Conservation (phyloP, 2,888 invertebrate genomes). For the Malacosoma neustria region DNA sequence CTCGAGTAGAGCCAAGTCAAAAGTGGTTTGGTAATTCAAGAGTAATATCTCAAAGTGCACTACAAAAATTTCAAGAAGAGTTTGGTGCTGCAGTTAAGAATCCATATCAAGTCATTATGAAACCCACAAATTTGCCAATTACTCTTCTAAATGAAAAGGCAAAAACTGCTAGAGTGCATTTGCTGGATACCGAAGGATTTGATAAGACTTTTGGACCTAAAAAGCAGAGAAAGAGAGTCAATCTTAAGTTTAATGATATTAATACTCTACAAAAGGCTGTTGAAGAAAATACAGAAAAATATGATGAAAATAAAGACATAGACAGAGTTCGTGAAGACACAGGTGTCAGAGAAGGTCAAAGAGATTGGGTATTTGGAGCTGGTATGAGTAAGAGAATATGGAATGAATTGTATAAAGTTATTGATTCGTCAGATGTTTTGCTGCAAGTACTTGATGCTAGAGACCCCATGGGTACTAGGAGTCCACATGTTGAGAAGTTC, state of each 20-base stretch:
- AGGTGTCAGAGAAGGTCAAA: constrained; percentile 85
- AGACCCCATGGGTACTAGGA: constrained; percentile 97
- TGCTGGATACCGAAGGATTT: constrained; percentile 96
- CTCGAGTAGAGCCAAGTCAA: constrained; percentile 97
- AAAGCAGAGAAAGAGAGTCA: constrained; percentile 92
- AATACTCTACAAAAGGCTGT: constrained; percentile 84
- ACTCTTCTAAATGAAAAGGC: constrained; percentile 94
- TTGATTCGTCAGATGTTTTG: constrained; percentile 98
- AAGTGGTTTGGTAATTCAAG: constrained; percentile 99
- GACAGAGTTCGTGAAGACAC: constrained; percentile 89
- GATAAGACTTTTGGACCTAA: constrained; percentile 97
- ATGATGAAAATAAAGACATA: constrained; percentile 87
- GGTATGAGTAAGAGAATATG: constrained; percentile 98
- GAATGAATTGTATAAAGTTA: constrained; percentile 99
- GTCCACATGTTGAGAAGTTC: constrained; percentile 93
- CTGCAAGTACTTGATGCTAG: constrained; percentile 97
- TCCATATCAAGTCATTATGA: constrained; percentile 98
- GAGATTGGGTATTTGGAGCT: constrained; percentile 96
- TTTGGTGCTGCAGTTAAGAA: constrained; percentile 95
- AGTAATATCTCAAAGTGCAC: constrained; percentile 93
- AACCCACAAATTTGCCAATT: constrained; percentile 94
- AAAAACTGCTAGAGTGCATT: constrained; percentile 92
- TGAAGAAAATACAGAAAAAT: constrained; percentile 82
- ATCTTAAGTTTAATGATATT: constrained; percentile 82
- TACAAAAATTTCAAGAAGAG: constrained; percentile 95